Percentiles rank a stretch among this genome's conserved stretches.
Conservation (phyloP, 2,888 invertebrate species). For the Yponomeuta evonymella region DNA sequence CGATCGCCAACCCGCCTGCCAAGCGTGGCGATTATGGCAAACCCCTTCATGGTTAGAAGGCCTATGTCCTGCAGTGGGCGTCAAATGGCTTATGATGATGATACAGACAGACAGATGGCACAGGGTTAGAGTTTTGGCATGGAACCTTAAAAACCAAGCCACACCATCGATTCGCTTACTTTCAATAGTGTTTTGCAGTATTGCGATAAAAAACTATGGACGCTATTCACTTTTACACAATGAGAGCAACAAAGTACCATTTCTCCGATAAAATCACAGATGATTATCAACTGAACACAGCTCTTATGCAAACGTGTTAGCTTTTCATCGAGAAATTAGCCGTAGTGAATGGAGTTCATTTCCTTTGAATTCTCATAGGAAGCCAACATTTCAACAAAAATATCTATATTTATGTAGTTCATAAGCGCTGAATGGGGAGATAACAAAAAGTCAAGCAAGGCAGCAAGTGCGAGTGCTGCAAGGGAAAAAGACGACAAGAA, state of each 20-base stretch:
- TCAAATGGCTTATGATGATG: too few relatives aligned
- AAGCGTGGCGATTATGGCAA: too few relatives aligned
- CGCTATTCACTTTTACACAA: not conserved
- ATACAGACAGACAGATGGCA: too few relatives aligned
- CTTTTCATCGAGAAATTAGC: too few relatives aligned
- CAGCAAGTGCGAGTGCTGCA: not conserved
- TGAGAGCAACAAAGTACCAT: not conserved
- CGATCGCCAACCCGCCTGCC: too few relatives aligned
- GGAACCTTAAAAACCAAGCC: not conserved
- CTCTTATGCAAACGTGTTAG: not conserved
- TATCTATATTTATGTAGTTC: not conserved
- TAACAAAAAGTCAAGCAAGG: not conserved
- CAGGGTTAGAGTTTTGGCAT: not conserved
- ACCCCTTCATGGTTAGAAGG: too few relatives aligned
- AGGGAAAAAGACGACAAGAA: slow-evolving; percentile 6
- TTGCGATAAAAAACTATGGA: not conserved
- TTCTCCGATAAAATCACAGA: not conserved
- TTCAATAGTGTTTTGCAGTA: not conserved
- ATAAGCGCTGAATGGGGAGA: not conserved
- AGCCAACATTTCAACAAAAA: not conserved
- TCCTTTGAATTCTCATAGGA: not conserved
- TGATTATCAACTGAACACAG: not conserved
- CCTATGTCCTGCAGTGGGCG: too few relatives aligned
- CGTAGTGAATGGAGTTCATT: not conserved
- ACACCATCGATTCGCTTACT: slow-evolving; percentile 6